phyloP scores from a whole-genome alignment of 2,888 invertebrate species.

The Rhodophaea formosa region DNA sequence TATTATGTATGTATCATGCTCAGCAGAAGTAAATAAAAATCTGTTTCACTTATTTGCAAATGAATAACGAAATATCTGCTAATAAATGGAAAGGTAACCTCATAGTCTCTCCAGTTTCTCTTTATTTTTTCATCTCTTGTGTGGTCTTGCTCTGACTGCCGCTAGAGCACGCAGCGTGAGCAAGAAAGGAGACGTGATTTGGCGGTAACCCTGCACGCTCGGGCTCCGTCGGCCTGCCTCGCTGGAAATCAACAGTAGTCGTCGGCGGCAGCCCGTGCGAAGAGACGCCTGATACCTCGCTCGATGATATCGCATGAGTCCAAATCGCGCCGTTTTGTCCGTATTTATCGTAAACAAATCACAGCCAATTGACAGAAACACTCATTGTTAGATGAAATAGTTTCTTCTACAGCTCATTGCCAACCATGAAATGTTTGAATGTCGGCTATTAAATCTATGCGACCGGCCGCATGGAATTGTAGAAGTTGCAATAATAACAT shows the following conservation, averaged over 20 bases:
- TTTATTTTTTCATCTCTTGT: slow-evolving; percentile 26
- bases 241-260: slow-evolving; percentile 45
- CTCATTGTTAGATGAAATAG: slow-evolving; percentile 56
- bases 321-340: slow-evolving; percentile 32
- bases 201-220: slow-evolving; percentile 50
- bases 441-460: slow-evolving; percentile 45
- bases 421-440: neutral
- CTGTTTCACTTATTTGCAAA: neutral
- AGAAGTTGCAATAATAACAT: slow-evolving; percentile 46
- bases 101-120: slow-evolving; percentile 30
- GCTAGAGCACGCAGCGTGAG: slow-evolving; percentile 35
- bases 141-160: slow-evolving; percentile 25
- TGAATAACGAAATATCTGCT: slow-evolving; percentile 27
- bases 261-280: slow-evolving; percentile 44
- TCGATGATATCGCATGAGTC: slow-evolving; percentile 28
- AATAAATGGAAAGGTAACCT: slow-evolving; percentile 32
- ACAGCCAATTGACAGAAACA: slow-evolving; percentile 51
- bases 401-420: slow-evolving; percentile 15
- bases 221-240: slow-evolving; percentile 51
- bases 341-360: slow-evolving; percentile 64
- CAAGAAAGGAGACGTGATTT: slow-evolving; percentile 51
- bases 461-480: slow-evolving; percentile 61
- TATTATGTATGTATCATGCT: neutral
- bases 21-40: neutral
- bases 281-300: slow-evolving; percentile 31